Conservation (phyloP, 2,113 vertebrate genomes). For the Chelonoidis abingdonii region DNA sequence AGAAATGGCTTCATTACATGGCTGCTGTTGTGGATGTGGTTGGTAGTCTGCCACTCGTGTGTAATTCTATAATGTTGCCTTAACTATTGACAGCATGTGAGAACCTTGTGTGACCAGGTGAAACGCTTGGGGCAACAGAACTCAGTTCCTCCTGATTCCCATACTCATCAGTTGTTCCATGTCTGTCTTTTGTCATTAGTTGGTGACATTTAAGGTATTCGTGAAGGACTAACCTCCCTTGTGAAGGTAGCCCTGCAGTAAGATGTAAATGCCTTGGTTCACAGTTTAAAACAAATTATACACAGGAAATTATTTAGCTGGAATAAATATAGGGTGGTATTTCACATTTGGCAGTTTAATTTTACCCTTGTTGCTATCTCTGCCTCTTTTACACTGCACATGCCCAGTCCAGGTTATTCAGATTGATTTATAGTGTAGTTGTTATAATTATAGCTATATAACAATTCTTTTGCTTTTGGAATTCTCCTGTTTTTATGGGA, state of each 20-base stretch:
- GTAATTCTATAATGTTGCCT: slow-evolving; percentile 38
- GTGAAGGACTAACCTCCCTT: not conserved
- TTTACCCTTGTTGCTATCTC: not conserved
- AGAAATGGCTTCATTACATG: slow-evolving; percentile 59
- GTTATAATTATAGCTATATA: not conserved
- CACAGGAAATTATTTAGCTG: not conserved
- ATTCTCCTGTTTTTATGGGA: not conserved
- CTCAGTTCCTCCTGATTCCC: not conserved
- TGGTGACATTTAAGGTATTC: not conserved
- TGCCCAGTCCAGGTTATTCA: not conserved
- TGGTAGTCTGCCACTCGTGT: slow-evolving; percentile 51
- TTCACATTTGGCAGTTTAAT: not conserved
- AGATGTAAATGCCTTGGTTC: not conserved
- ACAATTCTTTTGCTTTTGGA: not conserved
- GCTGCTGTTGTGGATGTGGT: slow-evolving; percentile 43
- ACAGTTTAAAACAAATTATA: not conserved
- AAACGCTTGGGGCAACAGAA: not conserved
- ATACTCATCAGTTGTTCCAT: not conserved
- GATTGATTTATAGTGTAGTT: not conserved
- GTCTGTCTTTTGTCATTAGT: not conserved
- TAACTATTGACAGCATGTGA: slow-evolving; percentile 43
- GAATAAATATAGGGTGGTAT: not conserved
- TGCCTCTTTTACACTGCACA: not conserved
- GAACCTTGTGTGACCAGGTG: slow-evolving; percentile 16
- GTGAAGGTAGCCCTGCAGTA: not conserved